These are phyloP conservation scores for Microtus richardsoni DNA, from an alignment of 2,113 vertebrate genomes.

Conservation along the genomic window DNA sequence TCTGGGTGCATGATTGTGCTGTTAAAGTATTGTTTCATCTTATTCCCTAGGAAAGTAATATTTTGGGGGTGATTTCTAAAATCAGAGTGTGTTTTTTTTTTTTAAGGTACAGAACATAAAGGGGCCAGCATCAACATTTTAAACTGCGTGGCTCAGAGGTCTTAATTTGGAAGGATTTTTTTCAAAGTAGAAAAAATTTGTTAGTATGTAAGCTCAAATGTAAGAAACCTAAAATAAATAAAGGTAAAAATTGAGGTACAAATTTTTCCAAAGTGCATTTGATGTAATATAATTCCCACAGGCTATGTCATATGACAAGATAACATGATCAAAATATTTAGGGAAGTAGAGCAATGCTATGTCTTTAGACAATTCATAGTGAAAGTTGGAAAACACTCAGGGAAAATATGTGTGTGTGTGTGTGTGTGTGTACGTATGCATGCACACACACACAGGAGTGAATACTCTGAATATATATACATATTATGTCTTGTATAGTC, in stretches of 20 bases:
- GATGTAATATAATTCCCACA: not conserved
- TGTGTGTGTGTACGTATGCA: no score
- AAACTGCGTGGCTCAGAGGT: not conserved
- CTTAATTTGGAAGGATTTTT: not conserved
- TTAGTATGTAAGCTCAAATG: constrained; percentile 45
- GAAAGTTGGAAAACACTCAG: constrained; percentile 43
- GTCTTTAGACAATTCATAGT: constrained; percentile 25
- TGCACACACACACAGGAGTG: not conserved
- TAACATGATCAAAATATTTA: constrained; percentile 33
- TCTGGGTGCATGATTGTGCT: not conserved
- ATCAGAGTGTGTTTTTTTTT: not conserved
- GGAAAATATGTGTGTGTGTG: not conserved
- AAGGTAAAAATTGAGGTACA: constrained; percentile 35
- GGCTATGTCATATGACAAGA: not conserved
- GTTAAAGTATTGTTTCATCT: not conserved
- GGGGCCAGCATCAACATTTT: not conserved
- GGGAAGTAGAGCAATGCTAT: not conserved
- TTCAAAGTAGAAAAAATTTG: constrained; percentile 5
- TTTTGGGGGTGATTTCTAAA: not conserved
- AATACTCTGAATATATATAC: not conserved
- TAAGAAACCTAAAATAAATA: constrained; percentile 26
- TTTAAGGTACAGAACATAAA: not conserved
- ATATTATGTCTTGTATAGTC: not conserved
- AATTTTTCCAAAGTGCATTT: constrained; percentile 47
- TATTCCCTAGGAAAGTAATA: not conserved